A percentile compares a stretch with the other conserved stretches of the same genome.
Conservation (phyloP, 1,140 invertebrate species). For the Zaprionus lachaisei region DNA sequence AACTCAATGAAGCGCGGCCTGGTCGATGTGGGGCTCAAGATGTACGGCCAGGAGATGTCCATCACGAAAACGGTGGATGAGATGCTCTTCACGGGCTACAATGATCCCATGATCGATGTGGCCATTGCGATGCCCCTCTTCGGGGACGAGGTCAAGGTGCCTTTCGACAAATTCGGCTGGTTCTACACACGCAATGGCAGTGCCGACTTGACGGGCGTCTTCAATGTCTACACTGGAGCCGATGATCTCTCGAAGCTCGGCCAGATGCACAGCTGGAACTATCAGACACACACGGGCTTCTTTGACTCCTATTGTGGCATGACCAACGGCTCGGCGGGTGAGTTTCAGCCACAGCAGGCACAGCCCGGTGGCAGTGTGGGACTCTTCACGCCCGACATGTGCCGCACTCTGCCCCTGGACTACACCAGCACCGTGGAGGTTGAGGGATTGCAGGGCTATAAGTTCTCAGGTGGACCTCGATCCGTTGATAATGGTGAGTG, state of each 20-base stretch:
- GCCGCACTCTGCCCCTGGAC: slow-evolving; percentile 87
- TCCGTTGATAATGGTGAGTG: slow-evolving; percentile 88
- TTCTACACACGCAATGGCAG: slow-evolving; percentile 93
- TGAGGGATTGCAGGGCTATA: slow-evolving; percentile 86
- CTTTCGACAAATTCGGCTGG: slow-evolving; percentile 91
- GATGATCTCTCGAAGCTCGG: slow-evolving; percentile 87
- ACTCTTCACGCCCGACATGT: slow-evolving; percentile 89
- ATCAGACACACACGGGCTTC: slow-evolving; percentile 86
- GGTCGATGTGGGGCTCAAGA: slow-evolving; percentile 86
- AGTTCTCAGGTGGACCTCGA: slow-evolving; percentile 85
- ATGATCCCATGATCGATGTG: slow-evolving; percentile 88
- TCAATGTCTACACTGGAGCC: slow-evolving; percentile 90
- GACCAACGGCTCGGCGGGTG: slow-evolving; percentile 89
- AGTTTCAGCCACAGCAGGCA: slow-evolving; percentile 89
- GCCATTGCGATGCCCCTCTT: slow-evolving; percentile 86
- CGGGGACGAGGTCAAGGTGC: slow-evolving; percentile 85
- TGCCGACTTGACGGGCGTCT: slow-evolving; percentile 88
- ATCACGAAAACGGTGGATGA: slow-evolving; percentile 89
- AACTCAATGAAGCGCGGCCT: slow-evolving; percentile 85
- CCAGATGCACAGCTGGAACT: slow-evolving; percentile 89
- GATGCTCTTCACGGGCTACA: slow-evolving; percentile 92
- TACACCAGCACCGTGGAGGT: slow-evolving; percentile 85
- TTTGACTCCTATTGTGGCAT: slow-evolving; percentile 86
- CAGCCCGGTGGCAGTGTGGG: slow-evolving; percentile 86
- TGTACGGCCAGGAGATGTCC: slow-evolving; percentile 86